Base-by-base conservation (phyloP, 2,797 vertebrate genomes). In the Poeciliopsis gracilis region DNA sequence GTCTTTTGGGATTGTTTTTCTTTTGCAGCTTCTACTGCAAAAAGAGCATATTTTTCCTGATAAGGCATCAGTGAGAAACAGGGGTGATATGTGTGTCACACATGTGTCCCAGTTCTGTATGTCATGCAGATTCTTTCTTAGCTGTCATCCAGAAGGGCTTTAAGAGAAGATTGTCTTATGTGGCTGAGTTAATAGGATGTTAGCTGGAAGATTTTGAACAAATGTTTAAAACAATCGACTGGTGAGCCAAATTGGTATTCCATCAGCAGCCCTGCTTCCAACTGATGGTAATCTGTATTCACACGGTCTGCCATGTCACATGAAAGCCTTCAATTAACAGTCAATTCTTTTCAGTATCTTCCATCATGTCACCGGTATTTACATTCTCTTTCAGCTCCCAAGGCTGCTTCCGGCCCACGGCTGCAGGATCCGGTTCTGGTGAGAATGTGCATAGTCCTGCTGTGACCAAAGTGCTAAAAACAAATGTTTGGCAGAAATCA, bases 291-390 rank as follows among this genome's bases (percentile, higher is more conserved):
- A 93, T 93, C 89, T 93, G 91, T 89, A 93, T 93, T 94, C 93
- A 91, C 89, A 88, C 79, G 82, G 87, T 87, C 86, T 89, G 87
- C 82, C 86, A 79, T 90, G 92, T 91, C 88, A 93, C 87, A 94
- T 90, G 82, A 93, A 94, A 92, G 89, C 87, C 88, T 90, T 91
- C 91, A 94, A 94, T 93, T 93, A 94, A 85, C 87, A 91, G 81
- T 91, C 91, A 87, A 89, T 91, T 92, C 88, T 78, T 88, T 84
- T 90, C 89, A 85, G 79, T 84, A 86, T 91, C 89, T 90, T 89
- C 88, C 83, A 87, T 90, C 85, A 86, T 86, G 84, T 86, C 89
- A 81, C 82, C 76, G 71, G 82, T 93, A 89, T 93, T 93, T 92
- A 93, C 85, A 92, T 92, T 92, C 71, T 74, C 83, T 75, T 80